Conservation (phyloP, 2,888 invertebrate species). For the Diploptera punctata region DNA sequence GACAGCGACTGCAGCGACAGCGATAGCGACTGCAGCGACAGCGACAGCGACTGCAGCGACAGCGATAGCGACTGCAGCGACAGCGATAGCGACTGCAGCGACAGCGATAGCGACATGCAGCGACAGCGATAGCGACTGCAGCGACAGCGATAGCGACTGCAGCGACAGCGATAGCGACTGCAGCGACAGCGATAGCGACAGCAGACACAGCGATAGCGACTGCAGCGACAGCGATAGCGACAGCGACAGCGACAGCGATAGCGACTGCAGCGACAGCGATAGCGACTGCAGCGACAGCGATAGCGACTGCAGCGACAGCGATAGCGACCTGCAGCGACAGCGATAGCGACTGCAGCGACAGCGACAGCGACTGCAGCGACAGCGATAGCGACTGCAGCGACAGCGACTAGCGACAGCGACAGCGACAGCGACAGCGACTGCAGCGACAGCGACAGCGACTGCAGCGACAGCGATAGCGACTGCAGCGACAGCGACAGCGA, state of each 20-base stretch:
- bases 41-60: neutral
- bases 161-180: neutral
- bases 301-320: neutral
- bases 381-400: slow-evolving; percentile 9
- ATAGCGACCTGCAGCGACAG: neutral
- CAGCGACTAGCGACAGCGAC: slow-evolving; percentile 8
- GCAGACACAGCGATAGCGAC: too few species aligned
- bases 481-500: neutral
- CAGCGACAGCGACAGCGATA: slow-evolving; percentile 10
- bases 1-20: neutral
- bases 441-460: slow-evolving; percentile 2
- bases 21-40: neutral
- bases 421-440: slow-evolving; percentile 2
- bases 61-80: neutral
- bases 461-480: slow-evolving; percentile 1
- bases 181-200: neutral
- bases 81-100: neutral
- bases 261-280: slow-evolving; percentile 4
- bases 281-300: neutral
- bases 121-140: neutral
- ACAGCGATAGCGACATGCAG: neutral
- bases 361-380: slow-evolving; percentile 2
- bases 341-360: neutral
- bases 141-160: neutral
- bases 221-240: slow-evolving; percentile 3